Evolutionary conservation across 2,888 invertebrate species (phyloP), one percentile per base, ranked within the genome.

Genomic region (Clepsis dumicolana): DNA sequence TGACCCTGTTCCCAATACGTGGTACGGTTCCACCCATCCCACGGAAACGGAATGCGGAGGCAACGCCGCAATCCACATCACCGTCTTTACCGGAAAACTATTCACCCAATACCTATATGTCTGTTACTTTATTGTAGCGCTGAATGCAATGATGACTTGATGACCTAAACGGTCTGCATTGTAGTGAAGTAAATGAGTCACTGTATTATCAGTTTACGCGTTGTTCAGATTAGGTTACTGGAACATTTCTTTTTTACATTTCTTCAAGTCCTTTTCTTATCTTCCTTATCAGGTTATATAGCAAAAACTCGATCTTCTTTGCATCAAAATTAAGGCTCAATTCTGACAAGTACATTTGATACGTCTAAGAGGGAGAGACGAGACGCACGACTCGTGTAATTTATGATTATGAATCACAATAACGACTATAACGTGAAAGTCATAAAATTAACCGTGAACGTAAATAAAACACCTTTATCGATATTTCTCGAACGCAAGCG

Each of bases 1-100:
- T 92, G 92, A 91, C 92, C 91, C 86, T 87, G 83, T 90, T 89
- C 86, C 85, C 86, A 84, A 88, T 86, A 83, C 81, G 79, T 77
- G 78, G 76, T 77, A 79, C 72, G 80, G 81, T 85, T 83, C 81
- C 84, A 84, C 83, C 82, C 82, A 82, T 82, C 82, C 79, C 80
- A 80, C 79, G 75, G 80, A 80, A 77, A 71, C 82, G 87, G 89
- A 91, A 91, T 90, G 90, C 88, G 87, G 86, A 86, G 87, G 84
- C 80, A 77, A 77, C 80, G 77, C 82, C 81, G 82, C 79, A 59
- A 62, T 61, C 60, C 48, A 60, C 59, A 21, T 80, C 82, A 76
- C 80, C 83, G 80, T 75, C 71, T 44, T 32, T 24, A 65, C 27
- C 18, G 29, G 25, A 59, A 65, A 64, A 53, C 60, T 41, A 56